phyloP scores from a whole-genome alignment of 2,888 invertebrate genomes.

The Napeogenes inachia region DNA sequence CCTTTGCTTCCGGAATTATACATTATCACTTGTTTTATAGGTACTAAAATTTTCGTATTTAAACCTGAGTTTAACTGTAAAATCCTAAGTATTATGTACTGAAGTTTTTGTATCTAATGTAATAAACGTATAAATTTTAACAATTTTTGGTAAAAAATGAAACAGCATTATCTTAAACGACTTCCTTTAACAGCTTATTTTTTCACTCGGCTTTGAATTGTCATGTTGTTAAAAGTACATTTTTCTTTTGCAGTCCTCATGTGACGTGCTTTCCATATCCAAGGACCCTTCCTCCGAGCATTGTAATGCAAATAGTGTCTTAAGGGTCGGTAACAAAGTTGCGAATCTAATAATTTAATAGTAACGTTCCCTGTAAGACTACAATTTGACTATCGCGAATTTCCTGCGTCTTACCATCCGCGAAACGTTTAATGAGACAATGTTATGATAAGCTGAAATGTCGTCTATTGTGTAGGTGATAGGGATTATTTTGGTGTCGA shows the following conservation, averaged over 20 bases:
- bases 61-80: no score
- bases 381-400: slow-evolving; percentile 78
- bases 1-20: slow-evolving; percentile 3
- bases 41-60: background rate
- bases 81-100: no score
- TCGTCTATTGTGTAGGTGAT: slow-evolving; percentile 44
- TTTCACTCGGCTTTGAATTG: slow-evolving; percentile 68
- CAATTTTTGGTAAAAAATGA: slow-evolving; percentile 50
- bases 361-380: slow-evolving; percentile 72
- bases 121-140: background rate
- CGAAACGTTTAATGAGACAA: slow-evolving; percentile 55
- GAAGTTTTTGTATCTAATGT: background rate
- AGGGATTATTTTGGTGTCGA: slow-evolving; percentile 57
- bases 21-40: background rate
- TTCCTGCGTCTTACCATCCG: slow-evolving; percentile 61
- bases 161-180: slow-evolving; percentile 73
- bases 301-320: slow-evolving; percentile 66
- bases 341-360: slow-evolving; percentile 72
- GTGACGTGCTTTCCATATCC: slow-evolving; percentile 65
- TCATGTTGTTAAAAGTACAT: slow-evolving; percentile 76
- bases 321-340: slow-evolving; percentile 68
- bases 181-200: slow-evolving; percentile 76
- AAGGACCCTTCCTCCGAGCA: slow-evolving; percentile 58
- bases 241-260: slow-evolving; percentile 75
- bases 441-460: slow-evolving; percentile 46